phyloP scores from a whole-genome alignment of 2,113 vertebrate species.

The Irena cyanogastra region DNA sequence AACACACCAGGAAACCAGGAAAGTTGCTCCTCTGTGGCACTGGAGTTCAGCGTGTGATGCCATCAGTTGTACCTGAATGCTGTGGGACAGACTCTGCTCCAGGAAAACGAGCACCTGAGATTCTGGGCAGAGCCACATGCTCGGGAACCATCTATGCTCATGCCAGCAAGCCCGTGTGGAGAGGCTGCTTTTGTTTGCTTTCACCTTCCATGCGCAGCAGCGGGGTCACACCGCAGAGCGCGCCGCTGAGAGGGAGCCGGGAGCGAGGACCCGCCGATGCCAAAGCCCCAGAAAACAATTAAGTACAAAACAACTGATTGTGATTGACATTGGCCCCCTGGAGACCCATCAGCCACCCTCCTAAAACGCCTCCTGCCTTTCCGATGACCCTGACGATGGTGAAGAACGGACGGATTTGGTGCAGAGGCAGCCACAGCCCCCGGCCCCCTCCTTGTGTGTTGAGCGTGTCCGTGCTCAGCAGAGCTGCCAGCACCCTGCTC shows the following conservation, averaged over 20 bases:
- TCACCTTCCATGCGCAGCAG: background rate
- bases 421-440: background rate
- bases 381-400: conserved; percentile 7
- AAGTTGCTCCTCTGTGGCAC: background rate
- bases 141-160: background rate
- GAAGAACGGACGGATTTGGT: background rate
- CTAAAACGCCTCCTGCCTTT: conserved; percentile 3
- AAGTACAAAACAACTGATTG: conserved; percentile 69
- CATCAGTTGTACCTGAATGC: background rate
- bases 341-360: conserved; percentile 39
- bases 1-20: background rate
- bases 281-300: conserved; percentile 62
- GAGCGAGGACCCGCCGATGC: background rate
- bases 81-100: background rate
- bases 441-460: background rate
- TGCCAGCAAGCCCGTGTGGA: background rate
- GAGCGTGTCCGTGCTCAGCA: background rate
- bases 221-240: background rate
- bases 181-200: conserved; percentile 4
- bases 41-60: background rate
- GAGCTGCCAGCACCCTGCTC: background rate
- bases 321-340: conserved; percentile 67
- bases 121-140: background rate
- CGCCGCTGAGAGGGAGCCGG: background rate
- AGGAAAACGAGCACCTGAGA: background rate